Base-by-base conservation (phyloP, 2,888 invertebrate species). In the Chaetogeoica ovagalla region DNA sequence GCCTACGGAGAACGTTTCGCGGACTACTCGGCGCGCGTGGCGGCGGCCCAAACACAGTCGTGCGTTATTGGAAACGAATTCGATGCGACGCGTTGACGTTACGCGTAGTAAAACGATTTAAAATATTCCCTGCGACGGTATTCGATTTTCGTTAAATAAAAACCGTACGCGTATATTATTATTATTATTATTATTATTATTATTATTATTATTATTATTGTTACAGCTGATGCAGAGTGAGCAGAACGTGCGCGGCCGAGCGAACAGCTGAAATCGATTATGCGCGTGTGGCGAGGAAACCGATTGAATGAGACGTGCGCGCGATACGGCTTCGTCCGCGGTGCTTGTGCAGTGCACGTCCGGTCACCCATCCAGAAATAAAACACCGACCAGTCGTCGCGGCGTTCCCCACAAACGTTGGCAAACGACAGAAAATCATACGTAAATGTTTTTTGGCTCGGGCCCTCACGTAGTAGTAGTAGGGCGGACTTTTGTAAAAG, bases 281-380 rank as follows among this genome's bases (percentile, higher is more conserved):
- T 23, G 15, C 21, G 66, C 21, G 60, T 15, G 21, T n/a, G n/a
- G 37, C 11, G 39, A 13, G 48, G 39, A n/a, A 65, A 39, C 65
- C 65, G 43, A 15, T 66, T 13, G 13, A 43, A 30, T 30, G 1
- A 43, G 7, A 48, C 13, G 13, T 13, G 11, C 9, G 48, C 43
- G 9, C 43, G 9, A 13, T 70, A 70, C 37, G 70, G 70, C 57
- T 70, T 57, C 57, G 70, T 52, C 57, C 21, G 43, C 11, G 59
- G 15, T n/a, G n/a, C 59, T 0, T 9, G 7, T 43, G 43, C 4
- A 30, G 30, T 17, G 30, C 30, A 30, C 30, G 30, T 48, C 72
- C 72, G 60, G 72, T 72, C 60, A 23, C 72, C 72, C 72, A 23
- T 72, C 72, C 19, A 23, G 30, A 71, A 60, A 60, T 39, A 39